Percentiles rank a stretch among this genome's conserved stretches.
phyloP scores from a whole-genome alignment of 2,888 invertebrate species.

The Oxytorus armatus region DNA sequence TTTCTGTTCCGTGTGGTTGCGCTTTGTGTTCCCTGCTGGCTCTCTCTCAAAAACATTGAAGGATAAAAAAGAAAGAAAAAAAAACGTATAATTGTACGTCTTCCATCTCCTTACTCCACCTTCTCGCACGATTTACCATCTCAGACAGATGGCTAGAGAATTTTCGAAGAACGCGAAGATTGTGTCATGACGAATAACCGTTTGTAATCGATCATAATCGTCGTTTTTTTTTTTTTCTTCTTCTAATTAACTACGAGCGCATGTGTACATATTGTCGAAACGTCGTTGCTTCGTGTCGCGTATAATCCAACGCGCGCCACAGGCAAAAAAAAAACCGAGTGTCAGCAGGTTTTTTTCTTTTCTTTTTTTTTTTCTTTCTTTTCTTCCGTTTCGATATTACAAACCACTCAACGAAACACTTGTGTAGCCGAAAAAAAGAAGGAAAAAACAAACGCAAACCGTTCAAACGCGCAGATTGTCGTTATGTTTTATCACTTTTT shows the following conservation, averaged over 20 bases:
- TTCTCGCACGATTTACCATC: conserved; percentile 21
- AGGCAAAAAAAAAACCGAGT: conserved; percentile 13
- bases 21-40: conserved; percentile 45
- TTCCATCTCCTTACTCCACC: conserved; percentile 16
- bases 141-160: conserved; percentile 55
- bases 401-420: conserved; percentile 10
- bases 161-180: conserved; percentile 27
- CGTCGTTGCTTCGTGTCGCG: conserved; percentile 25
- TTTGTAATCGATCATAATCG: conserved; percentile 41
- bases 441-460: background rate
- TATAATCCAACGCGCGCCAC: conserved; percentile 24
- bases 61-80: conserved; percentile 36
- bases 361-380: conserved; percentile 16
- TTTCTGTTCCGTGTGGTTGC: conserved; percentile 38
- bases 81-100: conserved; percentile 45
- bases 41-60: conserved; percentile 61
- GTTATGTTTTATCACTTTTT: conserved; percentile 49
- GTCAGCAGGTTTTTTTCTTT: background rate
- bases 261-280: conserved; percentile 35
- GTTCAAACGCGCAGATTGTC: conserved; percentile 11
- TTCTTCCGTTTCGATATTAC: conserved; percentile 21
- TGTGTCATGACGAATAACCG: conserved; percentile 32
- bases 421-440: background rate
- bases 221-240: conserved; percentile 29
- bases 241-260: conserved; percentile 30